phyloP scores from a whole-genome alignment of 2,888 invertebrate genomes.

The Aphrophora alni region DNA sequence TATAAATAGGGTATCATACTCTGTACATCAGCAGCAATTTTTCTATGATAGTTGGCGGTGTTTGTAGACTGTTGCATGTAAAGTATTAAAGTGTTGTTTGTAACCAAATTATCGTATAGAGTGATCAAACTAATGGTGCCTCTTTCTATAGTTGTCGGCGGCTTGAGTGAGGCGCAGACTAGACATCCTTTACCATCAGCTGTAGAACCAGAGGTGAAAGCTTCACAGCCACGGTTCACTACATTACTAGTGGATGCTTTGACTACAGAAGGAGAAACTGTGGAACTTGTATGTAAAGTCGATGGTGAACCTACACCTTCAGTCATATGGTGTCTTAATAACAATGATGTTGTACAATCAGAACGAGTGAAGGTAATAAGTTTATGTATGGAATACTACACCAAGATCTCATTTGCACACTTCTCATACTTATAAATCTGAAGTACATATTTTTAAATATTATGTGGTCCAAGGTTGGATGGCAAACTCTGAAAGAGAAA shows the following conservation, averaged over 20 bases:
- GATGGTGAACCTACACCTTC: constrained; percentile 71
- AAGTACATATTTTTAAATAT: too few species aligned
- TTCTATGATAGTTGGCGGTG: too few species aligned
- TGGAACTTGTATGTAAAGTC: constrained; percentile 71
- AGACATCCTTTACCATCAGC: neutral
- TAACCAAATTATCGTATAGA: too few species aligned
- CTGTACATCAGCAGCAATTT: too few species aligned
- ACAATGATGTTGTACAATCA: constrained; percentile 65
- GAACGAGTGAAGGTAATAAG: constrained; percentile 65
- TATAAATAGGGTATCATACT: too few species aligned
- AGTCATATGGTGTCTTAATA: constrained; percentile 75
- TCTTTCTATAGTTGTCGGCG: neutral
- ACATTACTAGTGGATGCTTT: constrained; percentile 73
- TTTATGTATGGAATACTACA: neutral
- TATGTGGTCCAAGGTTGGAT: constrained; percentile 13
- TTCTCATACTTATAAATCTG: too few species aligned
- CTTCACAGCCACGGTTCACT: constrained; percentile 67
- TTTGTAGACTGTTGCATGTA: too few species aligned
- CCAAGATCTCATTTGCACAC: too few species aligned
- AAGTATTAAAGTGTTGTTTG: too few species aligned
- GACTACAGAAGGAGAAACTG: constrained; percentile 73
- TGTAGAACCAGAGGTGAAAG: constrained; percentile 29
- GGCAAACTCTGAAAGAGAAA: too few species aligned
- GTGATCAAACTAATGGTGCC: too few species aligned
- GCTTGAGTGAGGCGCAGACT: neutral